A percentile compares a stretch with the other conserved stretches of the same genome.
phyloP scores from a whole-genome alignment of 1,140 invertebrate genomes.

The Aphelenchoides fujianensis region DNA sequence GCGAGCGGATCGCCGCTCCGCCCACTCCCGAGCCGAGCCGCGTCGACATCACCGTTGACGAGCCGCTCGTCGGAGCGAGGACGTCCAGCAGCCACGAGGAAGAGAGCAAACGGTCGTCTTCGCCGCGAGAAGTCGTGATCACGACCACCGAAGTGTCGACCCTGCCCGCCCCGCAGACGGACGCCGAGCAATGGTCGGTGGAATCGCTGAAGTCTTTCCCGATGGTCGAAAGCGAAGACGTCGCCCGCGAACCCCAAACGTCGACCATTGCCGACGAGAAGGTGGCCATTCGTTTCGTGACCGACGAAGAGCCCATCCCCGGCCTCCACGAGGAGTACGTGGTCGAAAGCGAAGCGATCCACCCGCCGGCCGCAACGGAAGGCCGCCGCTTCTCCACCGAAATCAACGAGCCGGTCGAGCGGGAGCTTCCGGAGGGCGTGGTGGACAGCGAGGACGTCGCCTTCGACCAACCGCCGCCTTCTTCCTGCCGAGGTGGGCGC shows the following conservation, averaged over 20 bases:
- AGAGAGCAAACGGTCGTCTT: not conserved
- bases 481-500: no score
- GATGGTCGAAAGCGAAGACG: not conserved
- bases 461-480: not conserved
- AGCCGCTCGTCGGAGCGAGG: slow-evolving; percentile 11
- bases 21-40: no score
- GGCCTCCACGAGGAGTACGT: not conserved
- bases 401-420: not conserved
- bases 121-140: not conserved
- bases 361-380: not conserved
- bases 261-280: not conserved
- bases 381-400: not conserved
- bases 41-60: not conserved
- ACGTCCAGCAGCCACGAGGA: not conserved
- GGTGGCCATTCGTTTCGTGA: not conserved
- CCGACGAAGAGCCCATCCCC: not conserved
- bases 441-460: slow-evolving; percentile 7
- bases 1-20: not conserved
- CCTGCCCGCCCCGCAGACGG: not conserved
- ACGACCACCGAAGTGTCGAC: not conserved
- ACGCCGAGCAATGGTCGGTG: not conserved
- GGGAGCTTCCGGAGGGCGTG: not conserved
- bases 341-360: slow-evolving; percentile 2
- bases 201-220: not conserved
- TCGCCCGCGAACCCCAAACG: not conserved